Evolutionary conservation across 2,888 invertebrate species (phyloP).

Genomic region (Heliconius sara): DNA sequence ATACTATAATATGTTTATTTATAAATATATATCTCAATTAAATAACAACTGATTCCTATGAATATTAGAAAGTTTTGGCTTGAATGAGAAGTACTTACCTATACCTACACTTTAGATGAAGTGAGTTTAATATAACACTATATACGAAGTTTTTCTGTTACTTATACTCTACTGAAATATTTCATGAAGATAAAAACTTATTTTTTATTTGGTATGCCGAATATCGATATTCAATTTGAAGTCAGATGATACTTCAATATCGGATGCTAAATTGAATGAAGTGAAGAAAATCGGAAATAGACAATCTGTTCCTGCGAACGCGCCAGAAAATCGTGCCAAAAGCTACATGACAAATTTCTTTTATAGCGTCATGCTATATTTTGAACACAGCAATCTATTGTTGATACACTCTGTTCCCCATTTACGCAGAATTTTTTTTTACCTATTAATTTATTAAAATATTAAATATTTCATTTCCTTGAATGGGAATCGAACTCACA

Average conservation of each 20-base stretch:
- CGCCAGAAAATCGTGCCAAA: not conserved
- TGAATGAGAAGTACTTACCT: too few species aligned
- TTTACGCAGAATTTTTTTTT: too few species aligned
- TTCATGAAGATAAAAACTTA: not conserved
- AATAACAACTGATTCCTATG: not conserved
- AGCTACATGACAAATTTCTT: not conserved
- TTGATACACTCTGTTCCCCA: too few species aligned
- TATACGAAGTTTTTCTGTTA: not conserved
- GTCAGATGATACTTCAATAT: constrained; percentile 11
- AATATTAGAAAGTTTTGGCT: not conserved
- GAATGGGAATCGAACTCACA: too few species aligned
- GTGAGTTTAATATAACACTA: not conserved
- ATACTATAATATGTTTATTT: not conserved
- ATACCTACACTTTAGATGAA: too few species aligned
- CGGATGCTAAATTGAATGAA: not conserved
- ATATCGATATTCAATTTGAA: constrained; percentile 17
- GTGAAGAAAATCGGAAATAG: constrained; percentile 15
- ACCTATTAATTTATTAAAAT: too few species aligned
- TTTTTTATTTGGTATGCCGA: not conserved
- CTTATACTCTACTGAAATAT: not conserved
- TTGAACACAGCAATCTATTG: too few species aligned
- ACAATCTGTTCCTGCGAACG: not conserved
- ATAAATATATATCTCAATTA: too few species aligned
- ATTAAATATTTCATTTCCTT: too few species aligned
- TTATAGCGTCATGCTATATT: not conserved